A percentile compares a stretch with the other conserved stretches of the same genome.
Conservation (phyloP, 2,888 invertebrate genomes). For the Ormyrus pomaceus region DNA sequence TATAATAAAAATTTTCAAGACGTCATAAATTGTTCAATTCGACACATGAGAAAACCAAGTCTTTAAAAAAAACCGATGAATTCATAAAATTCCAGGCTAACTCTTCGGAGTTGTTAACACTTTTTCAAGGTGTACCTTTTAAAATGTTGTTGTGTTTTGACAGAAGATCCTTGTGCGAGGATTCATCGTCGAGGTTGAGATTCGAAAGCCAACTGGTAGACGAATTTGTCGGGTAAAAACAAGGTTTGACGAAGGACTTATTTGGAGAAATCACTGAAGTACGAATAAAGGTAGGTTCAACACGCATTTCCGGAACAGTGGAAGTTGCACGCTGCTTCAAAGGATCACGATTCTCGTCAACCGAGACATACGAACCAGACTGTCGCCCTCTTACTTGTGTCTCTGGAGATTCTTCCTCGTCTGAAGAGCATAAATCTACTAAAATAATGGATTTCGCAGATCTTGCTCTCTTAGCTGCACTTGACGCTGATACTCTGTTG, state of each 20-base stretch:
- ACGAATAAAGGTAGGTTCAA: conserved; percentile 10
- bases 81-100: too few relatives aligned
- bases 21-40: too few relatives aligned
- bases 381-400: too few relatives aligned
- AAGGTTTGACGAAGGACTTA: conserved; percentile 59
- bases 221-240: conserved; percentile 61
- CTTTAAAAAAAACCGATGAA: too few relatives aligned
- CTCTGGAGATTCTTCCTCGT: conserved; percentile 77
- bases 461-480: conserved; percentile 15
- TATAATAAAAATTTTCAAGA: too few relatives aligned
- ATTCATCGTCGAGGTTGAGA: conserved; percentile 35
- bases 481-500: too few relatives aligned
- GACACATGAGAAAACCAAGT: too few relatives aligned
- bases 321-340: conserved; percentile 5
- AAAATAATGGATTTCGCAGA: conserved; percentile 60
- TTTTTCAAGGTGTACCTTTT: conserved; percentile 13
- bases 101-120: too few relatives aligned
- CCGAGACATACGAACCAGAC: conserved; percentile 65
- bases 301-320: neutral
- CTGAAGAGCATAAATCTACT: conserved; percentile 83
- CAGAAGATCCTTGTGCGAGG: conserved; percentile 5
- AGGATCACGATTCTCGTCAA: conserved; percentile 68
- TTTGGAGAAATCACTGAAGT: conserved; percentile 57
- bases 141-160: conserved; percentile 4
- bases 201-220: conserved; percentile 55